Conservation (phyloP, 2,113 vertebrate genomes). For the Erinaceus europaeus region DNA sequence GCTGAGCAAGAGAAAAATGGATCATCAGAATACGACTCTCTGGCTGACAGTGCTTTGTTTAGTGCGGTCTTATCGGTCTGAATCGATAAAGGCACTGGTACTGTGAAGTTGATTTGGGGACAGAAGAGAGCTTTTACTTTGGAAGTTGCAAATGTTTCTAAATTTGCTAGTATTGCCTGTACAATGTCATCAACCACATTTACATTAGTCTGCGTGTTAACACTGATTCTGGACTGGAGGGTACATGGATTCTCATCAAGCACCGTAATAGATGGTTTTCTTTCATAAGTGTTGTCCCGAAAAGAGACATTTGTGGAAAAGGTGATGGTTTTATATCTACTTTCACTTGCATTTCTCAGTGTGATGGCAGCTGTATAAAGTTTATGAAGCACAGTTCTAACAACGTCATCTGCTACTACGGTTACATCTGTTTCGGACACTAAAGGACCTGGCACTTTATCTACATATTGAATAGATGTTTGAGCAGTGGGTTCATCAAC, state of each 20-base stretch:
- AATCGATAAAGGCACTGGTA: conserved; percentile 7
- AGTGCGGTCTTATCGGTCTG: background rate
- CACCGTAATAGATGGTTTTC: background rate
- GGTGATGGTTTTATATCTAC: conserved; percentile 32
- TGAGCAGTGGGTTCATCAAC: background rate
- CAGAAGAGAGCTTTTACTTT: conserved; percentile 67
- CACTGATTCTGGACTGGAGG: background rate
- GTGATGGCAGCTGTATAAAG: conserved; percentile 55
- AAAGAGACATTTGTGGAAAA: conserved; percentile 60
- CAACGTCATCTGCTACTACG: conserved; percentile 50
- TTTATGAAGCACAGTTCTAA: conserved; percentile 67
- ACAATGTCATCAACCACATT: conserved; percentile 67
- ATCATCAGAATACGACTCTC: background rate
- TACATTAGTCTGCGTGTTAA: conserved; percentile 29
- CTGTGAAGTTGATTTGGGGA: conserved; percentile 24
- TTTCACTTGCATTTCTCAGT: conserved; percentile 12
- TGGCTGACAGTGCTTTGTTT: conserved; percentile 8
- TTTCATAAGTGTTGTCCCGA: background rate
- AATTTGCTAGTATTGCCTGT: conserved; percentile 55
- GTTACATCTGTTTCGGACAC: conserved; percentile 69
- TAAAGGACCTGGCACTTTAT: conserved; percentile 11
- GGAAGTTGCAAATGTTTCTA: conserved; percentile 64
- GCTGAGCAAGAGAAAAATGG: background rate
- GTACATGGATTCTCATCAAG: background rate
- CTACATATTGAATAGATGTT: background rate